These are phyloP conservation scores for Clarias fuscus DNA, from an alignment of 2,797 vertebrate species.

Conservation along the genomic window DNA sequence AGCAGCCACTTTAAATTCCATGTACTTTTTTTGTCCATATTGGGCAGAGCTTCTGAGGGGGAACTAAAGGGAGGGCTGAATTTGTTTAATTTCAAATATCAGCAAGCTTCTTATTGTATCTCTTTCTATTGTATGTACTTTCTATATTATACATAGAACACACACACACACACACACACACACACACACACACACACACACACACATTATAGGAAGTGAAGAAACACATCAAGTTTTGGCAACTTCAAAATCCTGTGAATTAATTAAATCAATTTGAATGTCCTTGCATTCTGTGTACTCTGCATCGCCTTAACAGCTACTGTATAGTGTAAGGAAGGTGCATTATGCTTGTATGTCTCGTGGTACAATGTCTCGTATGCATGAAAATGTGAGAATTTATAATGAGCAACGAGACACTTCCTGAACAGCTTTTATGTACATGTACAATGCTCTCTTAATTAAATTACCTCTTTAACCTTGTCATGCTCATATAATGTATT, in stretches of 20 bases:
- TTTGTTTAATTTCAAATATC: no score
- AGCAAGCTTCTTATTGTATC: no score
- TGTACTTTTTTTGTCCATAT: no score
- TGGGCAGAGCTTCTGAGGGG: no score
- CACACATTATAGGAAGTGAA: not conserved
- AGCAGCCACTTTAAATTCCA: no score
- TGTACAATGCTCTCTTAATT: constrained; percentile 12
- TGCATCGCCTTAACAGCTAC: not conserved
- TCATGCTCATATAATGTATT: not conserved
- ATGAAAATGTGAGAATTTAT: not conserved
- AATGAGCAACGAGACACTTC: constrained; percentile 7
- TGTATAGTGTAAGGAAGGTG: not conserved
- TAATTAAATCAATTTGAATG: not conserved
- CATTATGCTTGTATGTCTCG: not conserved
- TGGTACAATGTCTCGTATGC: not conserved
- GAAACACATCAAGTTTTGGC: not conserved
- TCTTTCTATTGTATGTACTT: not conserved
- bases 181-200: no score
- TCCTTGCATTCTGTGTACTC: not conserved
- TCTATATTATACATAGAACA: not conserved
- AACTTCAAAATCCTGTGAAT: not conserved
- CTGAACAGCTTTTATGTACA: not conserved
- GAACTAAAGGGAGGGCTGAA: no score
- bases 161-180: not conserved
- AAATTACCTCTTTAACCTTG: not conserved